Evolutionary conservation across 2,888 invertebrate genomes (phyloP).

Genomic region (Diogma glabrata): DNA sequence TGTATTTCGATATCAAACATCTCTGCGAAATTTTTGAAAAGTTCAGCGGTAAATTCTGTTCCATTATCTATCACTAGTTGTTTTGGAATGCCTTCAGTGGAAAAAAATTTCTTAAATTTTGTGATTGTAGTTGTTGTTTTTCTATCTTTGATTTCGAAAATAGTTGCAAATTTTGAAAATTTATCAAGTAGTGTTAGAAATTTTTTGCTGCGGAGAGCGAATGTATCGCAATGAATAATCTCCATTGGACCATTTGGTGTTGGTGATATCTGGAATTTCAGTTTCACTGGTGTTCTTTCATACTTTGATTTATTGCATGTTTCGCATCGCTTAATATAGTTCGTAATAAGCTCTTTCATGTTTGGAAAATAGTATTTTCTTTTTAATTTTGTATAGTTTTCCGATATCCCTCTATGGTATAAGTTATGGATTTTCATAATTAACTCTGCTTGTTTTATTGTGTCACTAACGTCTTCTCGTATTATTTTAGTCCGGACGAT

Average conservation of each 20-base stretch:
- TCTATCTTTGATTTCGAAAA: neutral
- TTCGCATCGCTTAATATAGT: neutral
- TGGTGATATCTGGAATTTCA: neutral
- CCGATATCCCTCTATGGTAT: neutral
- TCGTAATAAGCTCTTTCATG: neutral
- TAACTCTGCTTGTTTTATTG: neutral
- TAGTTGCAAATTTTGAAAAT: constrained; percentile 1
- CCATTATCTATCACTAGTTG: constrained; percentile 12
- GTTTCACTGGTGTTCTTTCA: neutral
- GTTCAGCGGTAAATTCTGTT: neutral
- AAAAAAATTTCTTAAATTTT: neutral
- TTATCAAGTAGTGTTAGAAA: neutral
- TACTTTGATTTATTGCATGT: neutral
- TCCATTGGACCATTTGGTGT: neutral
- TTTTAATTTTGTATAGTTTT: neutral
- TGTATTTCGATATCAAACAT: neutral
- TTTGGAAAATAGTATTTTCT: neutral
- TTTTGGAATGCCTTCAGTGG: neutral
- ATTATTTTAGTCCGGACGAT: neutral
- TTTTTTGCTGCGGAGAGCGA: neutral
- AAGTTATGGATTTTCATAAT: neutral
- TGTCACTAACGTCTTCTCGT: neutral
- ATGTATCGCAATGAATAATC: neutral
- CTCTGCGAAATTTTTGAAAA: neutral
- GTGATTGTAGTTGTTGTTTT: neutral